Conservation (phyloP, 2,888 invertebrate genomes). For the Aleiodes testaceus region DNA sequence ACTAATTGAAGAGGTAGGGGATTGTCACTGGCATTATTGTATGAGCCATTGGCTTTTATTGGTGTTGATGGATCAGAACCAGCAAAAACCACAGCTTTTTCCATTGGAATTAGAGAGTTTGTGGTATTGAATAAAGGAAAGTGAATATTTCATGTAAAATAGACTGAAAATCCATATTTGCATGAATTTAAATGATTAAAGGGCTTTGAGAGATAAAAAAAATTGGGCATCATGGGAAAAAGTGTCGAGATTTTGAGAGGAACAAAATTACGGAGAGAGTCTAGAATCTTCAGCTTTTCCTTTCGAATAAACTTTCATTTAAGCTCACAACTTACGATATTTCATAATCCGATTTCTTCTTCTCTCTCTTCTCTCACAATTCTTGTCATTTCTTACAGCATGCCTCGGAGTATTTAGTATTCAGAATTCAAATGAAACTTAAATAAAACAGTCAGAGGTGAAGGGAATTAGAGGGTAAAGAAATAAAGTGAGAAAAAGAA, state of each 20-base stretch:
- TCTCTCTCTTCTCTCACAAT: not conserved
- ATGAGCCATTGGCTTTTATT: too few relatives aligned
- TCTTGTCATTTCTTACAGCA: not conserved
- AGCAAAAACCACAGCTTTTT: too few relatives aligned
- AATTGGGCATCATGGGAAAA: not conserved
- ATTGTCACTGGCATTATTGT: too few relatives aligned
- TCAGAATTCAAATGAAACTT: not conserved
- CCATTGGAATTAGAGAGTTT: too few relatives aligned
- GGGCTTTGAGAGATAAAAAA: not conserved
- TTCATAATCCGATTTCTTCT: constrained; percentile 31
- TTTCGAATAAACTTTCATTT: constrained; percentile 39
- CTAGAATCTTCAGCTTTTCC: constrained; percentile 31
- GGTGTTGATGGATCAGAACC: too few relatives aligned
- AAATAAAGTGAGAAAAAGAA: constrained; percentile 15
- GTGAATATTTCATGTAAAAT: not conserved
- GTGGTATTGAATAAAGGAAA: not conserved
- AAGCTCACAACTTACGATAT: constrained; percentile 36
- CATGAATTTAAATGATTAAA: not conserved
- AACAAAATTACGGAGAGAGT: not conserved
- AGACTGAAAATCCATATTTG: not conserved
- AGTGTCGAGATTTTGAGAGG: not conserved
- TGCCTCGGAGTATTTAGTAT: constrained; percentile 20
- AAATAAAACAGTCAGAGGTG: too few relatives aligned
- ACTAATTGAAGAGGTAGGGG: too few relatives aligned
- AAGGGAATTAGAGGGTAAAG: not conserved